A percentile compares a stretch with the other conserved stretches of the same genome.
Conservation (phyloP, 2,797 vertebrate genomes). For the Eospalax fontanierii region DNA sequence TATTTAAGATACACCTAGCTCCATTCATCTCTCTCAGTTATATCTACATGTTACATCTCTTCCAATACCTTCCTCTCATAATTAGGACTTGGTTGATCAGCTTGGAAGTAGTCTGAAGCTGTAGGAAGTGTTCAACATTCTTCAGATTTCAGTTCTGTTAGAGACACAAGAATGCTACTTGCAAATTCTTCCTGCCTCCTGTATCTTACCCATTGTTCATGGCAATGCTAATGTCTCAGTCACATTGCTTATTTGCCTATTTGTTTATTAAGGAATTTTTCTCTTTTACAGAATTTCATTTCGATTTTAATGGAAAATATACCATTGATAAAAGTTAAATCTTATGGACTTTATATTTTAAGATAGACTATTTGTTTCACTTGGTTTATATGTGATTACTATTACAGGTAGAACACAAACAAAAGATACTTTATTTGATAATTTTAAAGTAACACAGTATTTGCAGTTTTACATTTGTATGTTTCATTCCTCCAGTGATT, state of each 20-base stretch:
- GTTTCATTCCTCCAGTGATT: neutral
- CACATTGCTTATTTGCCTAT: neutral
- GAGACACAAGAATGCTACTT: neutral
- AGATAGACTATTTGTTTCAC: neutral
- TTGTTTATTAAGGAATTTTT: neutral
- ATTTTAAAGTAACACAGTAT: neutral
- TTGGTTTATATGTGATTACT: neutral
- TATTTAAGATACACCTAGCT: neutral
- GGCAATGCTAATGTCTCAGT: neutral
- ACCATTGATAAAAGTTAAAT: neutral
- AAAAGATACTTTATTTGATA: neutral
- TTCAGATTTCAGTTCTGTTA: neutral
- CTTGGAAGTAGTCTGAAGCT: neutral
- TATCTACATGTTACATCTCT: neutral
- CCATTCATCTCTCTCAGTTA: neutral
- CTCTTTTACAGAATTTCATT: neutral
- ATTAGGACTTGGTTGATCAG: neutral
- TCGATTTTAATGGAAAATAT: conserved; percentile 28
- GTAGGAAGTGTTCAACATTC: neutral
- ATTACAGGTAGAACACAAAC: neutral
- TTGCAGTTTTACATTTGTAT: conserved; percentile 1
- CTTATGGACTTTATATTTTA: neutral
- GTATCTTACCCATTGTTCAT: too few relatives aligned
- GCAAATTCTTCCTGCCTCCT: neutral
- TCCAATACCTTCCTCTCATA: neutral